A percentile compares a stretch with the other conserved stretches of the same genome.
Conservation (phyloP, 2,797 vertebrate species). For the Allobates femoralis region DNA sequence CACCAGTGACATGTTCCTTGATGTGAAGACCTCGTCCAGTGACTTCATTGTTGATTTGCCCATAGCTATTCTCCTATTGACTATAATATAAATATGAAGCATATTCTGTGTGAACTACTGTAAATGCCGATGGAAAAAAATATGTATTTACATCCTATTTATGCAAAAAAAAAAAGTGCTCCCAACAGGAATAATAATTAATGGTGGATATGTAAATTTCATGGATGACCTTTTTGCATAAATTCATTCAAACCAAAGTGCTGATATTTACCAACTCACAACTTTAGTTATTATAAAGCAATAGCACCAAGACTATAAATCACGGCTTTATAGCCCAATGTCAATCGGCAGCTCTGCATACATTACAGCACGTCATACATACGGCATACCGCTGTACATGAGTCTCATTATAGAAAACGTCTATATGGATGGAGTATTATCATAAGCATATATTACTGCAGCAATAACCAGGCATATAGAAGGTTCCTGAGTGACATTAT, state of each 20-base stretch:
- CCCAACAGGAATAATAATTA: slow-evolving; percentile 14
- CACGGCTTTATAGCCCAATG: neutral
- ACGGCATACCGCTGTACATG: neutral
- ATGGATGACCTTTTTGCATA: slow-evolving; percentile 18
- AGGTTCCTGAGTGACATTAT: no score
- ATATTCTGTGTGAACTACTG: neutral
- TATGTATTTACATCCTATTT: neutral
- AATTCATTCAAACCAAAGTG: neutral
- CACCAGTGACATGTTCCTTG: no score
- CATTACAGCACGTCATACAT: neutral
- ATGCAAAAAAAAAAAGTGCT: neutral
- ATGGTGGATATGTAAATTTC: slow-evolving; percentile 19
- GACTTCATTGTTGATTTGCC: no score
- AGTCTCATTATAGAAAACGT: neutral
- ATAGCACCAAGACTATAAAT: slow-evolving; percentile 17
- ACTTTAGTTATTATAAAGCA: neutral
- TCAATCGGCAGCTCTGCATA: slow-evolving; percentile 11
- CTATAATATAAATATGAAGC: neutral
- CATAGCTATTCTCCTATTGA: no score
- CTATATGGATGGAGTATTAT: neutral
- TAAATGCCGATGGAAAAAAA: neutral
- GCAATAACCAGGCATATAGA: neutral
- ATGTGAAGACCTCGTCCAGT: no score
- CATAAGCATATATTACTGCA: neutral
- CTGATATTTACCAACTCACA: neutral